These are phyloP conservation scores for Chloropsis cyanopogon DNA, from an alignment of 2,113 vertebrate species.

Conservation along the genomic window DNA sequence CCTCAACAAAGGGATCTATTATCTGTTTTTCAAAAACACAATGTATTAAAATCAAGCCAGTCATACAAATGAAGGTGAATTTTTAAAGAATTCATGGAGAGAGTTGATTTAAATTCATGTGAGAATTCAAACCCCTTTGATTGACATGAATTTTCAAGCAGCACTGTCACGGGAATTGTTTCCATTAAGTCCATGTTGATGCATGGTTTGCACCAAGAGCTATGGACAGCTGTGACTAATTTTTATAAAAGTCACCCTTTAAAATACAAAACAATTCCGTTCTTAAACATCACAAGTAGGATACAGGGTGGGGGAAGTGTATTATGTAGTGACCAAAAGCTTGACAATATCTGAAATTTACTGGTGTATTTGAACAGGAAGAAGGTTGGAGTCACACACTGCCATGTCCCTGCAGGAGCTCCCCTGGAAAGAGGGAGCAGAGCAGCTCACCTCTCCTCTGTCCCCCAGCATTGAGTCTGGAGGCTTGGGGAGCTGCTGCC, in stretches of 20 bases:
- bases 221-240: not conserved
- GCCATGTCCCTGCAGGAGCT: not conserved
- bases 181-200: not conserved
- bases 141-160: not conserved
- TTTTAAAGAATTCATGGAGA: not conserved
- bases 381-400: not conserved
- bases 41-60: not conserved
- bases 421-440: not conserved
- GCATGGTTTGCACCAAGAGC: not conserved
- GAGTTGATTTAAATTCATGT: not conserved
- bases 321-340: not conserved
- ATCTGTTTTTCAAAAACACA: conserved; percentile 77
- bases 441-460: conserved; percentile 87
- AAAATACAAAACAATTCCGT: not conserved
- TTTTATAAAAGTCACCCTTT: not conserved
- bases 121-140: not conserved
- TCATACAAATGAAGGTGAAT: not conserved
- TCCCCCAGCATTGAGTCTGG: conserved; percentile 97
- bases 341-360: not conserved
- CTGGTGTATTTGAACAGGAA: not conserved
- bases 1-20: conserved; percentile 97
- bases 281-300: not conserved
- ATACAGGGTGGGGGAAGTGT: not conserved
- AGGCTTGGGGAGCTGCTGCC: conserved; percentile 96
- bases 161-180: not conserved